Evolutionary conservation across 2,797 vertebrate species (phyloP).

Genomic region (Apodemus agrarius): DNA sequence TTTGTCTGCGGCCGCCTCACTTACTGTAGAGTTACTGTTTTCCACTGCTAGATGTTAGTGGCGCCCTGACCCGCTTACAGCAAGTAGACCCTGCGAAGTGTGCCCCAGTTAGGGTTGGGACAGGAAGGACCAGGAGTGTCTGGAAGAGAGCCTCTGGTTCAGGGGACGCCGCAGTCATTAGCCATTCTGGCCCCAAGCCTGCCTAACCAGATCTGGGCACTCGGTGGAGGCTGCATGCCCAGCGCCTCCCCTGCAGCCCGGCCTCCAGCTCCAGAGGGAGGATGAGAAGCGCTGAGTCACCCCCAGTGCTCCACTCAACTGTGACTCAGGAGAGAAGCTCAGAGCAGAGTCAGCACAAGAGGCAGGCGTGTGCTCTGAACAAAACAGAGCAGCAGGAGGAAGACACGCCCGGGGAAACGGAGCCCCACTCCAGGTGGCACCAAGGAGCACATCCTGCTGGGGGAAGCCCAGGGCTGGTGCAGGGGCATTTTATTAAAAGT

Average conservation of each 20-base stretch:
- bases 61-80: no score
- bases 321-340: background rate
- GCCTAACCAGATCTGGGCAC: background rate
- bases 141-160: background rate
- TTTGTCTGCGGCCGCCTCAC: background rate
- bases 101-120: background rate
- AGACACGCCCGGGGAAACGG: background rate
- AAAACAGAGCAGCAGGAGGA: accelerated
- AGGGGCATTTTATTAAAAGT: background rate
- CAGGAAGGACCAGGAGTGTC: background rate
- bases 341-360: background rate
- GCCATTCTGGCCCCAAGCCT: background rate
- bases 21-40: background rate
- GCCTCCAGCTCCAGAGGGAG: background rate
- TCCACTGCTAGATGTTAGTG: background rate
- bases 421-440: background rate
- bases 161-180: no score
- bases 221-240: accelerated
- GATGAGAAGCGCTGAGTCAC: background rate
- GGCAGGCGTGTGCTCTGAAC: background rate
- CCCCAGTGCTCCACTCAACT: background rate
- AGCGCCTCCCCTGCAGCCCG: accelerated
- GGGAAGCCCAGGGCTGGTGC: no score
- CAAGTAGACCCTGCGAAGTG: no score
- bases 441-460: background rate